phyloP scores from a whole-genome alignment of 2,888 invertebrate species.

The Drosophila ustulata region DNA sequence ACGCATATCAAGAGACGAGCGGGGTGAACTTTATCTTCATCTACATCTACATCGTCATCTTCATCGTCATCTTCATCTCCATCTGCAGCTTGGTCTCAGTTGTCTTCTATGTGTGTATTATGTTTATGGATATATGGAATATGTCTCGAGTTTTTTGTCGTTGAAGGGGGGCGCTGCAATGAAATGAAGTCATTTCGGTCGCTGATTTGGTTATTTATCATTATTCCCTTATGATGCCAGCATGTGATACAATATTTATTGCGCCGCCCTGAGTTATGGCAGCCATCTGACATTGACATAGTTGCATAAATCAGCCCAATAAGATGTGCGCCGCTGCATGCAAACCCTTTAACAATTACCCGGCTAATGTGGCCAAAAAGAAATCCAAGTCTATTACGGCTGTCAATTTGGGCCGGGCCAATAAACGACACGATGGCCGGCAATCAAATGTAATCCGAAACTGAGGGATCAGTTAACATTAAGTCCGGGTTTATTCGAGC shows the following conservation, averaged over 20 bases:
- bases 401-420: constrained; percentile 60
- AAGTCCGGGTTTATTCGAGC: constrained; percentile 13
- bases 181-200: constrained; percentile 71
- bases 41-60: not conserved
- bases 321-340: constrained; percentile 1
- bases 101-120: constrained; percentile 46
- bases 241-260: constrained; percentile 79
- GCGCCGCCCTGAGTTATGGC: constrained; percentile 64
- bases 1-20: constrained; percentile 59
- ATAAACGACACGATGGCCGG: constrained; percentile 33
- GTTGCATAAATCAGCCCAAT: constrained; percentile 66
- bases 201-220: constrained; percentile 81
- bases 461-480: constrained; percentile 43
- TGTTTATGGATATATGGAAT: constrained; percentile 51
- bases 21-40: constrained; percentile 24
- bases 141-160: constrained; percentile 50
- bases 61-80: not conserved
- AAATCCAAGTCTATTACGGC: constrained; percentile 54
- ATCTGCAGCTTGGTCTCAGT: constrained; percentile 27
- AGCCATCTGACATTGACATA: constrained; percentile 72
- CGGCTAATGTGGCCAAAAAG: constrained; percentile 35
- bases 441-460: constrained; percentile 51
- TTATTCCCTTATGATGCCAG: constrained; percentile 75
- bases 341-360: constrained; percentile 62
- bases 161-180: constrained; percentile 39